These are phyloP conservation scores for Danaus chrysippus DNA, from an alignment of 2,888 invertebrate species.

Conservation along the genomic window DNA sequence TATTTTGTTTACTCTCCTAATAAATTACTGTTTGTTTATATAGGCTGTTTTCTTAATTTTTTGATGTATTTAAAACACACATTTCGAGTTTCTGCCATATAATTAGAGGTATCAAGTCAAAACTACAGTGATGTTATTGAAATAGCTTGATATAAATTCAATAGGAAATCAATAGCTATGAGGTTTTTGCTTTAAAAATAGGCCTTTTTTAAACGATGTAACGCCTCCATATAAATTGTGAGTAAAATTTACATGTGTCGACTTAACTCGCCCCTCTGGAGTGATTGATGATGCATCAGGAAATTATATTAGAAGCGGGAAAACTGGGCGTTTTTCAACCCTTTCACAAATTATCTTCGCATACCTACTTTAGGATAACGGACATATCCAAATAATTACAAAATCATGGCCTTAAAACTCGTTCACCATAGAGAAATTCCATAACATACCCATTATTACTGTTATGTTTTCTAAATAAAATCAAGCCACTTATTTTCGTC, in stretches of 20 bases:
- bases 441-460: too few species aligned
- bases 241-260: slow-evolving; percentile 74
- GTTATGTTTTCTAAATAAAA: too few species aligned
- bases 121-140: not conserved
- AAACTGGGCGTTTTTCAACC: slow-evolving; percentile 31
- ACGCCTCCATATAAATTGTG: slow-evolving; percentile 64
- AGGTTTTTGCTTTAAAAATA: not conserved
- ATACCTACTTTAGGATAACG: slow-evolving; percentile 9
- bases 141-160: not conserved
- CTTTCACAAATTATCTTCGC: slow-evolving; percentile 17
- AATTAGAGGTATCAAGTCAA: too few species aligned
- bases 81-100: too few species aligned
- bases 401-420: too few species aligned
- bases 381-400: too few species aligned
- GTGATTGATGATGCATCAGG: slow-evolving; percentile 71
- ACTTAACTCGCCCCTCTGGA: slow-evolving; percentile 64
- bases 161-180: not conserved
- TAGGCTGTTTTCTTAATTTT: not conserved
- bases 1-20: slow-evolving; percentile 7
- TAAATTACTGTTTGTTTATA: not conserved
- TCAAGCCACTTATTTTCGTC: too few species aligned
- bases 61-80: not conserved
- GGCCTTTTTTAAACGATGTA: slow-evolving; percentile 31
- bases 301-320: slow-evolving; percentile 54
- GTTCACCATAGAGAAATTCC: too few species aligned